phyloP scores from a whole-genome alignment of 2,113 vertebrate genomes.

The Stegastes partitus region DNA sequence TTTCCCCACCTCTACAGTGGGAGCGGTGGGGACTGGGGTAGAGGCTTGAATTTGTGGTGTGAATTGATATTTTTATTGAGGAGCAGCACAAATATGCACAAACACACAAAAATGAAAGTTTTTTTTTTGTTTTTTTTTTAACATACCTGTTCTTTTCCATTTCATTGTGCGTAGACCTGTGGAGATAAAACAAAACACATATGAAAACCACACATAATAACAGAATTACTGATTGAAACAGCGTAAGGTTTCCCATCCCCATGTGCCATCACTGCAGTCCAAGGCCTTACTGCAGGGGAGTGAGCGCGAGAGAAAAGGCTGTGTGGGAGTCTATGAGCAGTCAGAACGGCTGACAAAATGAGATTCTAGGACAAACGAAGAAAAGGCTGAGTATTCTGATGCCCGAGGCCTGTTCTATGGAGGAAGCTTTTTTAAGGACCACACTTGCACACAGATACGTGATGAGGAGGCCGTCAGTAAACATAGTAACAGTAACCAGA shows the following conservation, averaged over 20 bases:
- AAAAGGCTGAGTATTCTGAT: constrained; percentile 28
- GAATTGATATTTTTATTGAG: not conserved
- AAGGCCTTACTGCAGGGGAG: constrained; percentile 46
- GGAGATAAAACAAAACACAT: constrained; percentile 67
- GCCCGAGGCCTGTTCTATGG: constrained; percentile 8
- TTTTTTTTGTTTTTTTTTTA: constrained; percentile 15
- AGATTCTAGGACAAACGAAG: constrained; percentile 32
- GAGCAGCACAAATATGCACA: constrained; percentile 12
- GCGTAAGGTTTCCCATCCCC: constrained; percentile 9
- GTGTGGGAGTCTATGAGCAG: constrained; percentile 61
- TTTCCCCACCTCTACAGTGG: constrained; percentile 11
- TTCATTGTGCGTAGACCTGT: constrained; percentile 97
- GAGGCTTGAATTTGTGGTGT: not conserved
- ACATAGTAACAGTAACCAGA: constrained; percentile 82
- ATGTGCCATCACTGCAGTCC: constrained; percentile 35
- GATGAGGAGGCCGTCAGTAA: constrained; percentile 58
- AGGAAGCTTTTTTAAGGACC: constrained; percentile 46
- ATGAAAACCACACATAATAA: constrained; percentile 51
- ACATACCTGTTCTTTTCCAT: constrained; percentile 98
- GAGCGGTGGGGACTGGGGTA: not conserved
- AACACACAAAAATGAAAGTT: not conserved
- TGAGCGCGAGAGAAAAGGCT: constrained; percentile 30
- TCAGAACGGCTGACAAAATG: constrained; percentile 40
- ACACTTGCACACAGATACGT: constrained; percentile 19
- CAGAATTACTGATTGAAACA: constrained; percentile 34